Conservation (phyloP, 2,797 vertebrate species). For the Nothura maculosa region DNA sequence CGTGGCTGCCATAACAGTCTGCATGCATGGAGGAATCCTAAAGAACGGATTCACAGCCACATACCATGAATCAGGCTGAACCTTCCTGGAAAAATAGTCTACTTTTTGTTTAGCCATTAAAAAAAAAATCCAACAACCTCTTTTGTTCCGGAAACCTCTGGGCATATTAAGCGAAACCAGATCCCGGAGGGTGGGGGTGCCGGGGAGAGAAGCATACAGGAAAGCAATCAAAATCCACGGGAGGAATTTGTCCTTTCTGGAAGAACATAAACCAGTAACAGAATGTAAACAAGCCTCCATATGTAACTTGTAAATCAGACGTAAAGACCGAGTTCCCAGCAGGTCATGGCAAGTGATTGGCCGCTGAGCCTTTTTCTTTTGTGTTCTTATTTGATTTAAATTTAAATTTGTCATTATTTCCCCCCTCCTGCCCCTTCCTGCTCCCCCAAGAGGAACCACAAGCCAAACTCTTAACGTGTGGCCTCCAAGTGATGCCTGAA, state of each 20-base stretch:
- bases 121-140: constrained; percentile 1
- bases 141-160: constrained; percentile 70
- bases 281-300: constrained; percentile 65
- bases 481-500: constrained; percentile 6
- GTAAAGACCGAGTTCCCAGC: constrained; percentile 39
- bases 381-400: constrained; percentile 4
- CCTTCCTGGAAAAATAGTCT: background rate
- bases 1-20: background rate
- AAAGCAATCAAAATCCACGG: constrained; percentile 69
- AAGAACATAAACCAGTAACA: constrained; percentile 66
- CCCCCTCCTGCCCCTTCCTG: constrained; percentile 3
- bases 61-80: background rate
- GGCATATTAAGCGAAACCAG: constrained; percentile 68
- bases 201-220: constrained; percentile 31
- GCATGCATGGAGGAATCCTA: background rate
- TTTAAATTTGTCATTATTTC: constrained; percentile 19
- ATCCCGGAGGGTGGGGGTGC: constrained; percentile 11
- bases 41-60: background rate
- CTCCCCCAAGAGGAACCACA: constrained; percentile 20
- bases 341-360: background rate
- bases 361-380: background rate
- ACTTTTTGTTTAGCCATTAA: constrained; percentile 27
- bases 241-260: constrained; percentile 66
- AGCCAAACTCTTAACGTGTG: background rate
- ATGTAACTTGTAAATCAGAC: constrained; percentile 66